A percentile compares a stretch with the other conserved stretches of the same genome.
phyloP scores from a whole-genome alignment of 2,113 vertebrate species.

The Piaya cayana region DNA sequence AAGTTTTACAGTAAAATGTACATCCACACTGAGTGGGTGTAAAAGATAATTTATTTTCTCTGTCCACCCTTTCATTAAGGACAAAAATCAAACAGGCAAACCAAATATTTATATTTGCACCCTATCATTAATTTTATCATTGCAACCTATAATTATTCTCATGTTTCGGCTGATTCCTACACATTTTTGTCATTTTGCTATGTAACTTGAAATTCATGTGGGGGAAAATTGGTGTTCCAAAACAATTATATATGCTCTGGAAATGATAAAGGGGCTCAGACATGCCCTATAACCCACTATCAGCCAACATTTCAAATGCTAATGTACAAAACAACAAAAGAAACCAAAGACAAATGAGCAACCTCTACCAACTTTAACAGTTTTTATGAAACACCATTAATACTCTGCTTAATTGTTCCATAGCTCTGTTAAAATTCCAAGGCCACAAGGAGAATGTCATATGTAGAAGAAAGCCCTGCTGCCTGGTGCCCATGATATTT shows the following conservation, averaged over 20 bases:
- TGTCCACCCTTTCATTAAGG: neutral
- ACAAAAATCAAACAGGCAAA: neutral
- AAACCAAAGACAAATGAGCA: neutral
- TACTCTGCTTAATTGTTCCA: conserved; percentile 48
- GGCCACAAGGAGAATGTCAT: neutral
- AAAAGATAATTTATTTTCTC: neutral
- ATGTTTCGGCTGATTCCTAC: neutral
- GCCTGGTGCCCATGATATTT: neutral
- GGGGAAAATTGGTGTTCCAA: neutral
- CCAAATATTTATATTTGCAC: neutral
- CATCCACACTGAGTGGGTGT: neutral
- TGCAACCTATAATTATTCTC: neutral
- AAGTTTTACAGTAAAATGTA: neutral
- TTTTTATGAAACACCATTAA: conserved; percentile 35
- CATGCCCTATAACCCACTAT: neutral
- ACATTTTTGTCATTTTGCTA: neutral
- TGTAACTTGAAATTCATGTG: neutral
- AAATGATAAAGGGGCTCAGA: neutral
- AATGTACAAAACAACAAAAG: neutral
- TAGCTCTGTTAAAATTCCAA: conserved; percentile 22
- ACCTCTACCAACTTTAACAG: conserved; percentile 27
- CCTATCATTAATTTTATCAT: neutral
- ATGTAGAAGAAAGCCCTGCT: neutral
- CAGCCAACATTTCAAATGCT: neutral
- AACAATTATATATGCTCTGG: neutral